A percentile compares a stretch with the other conserved stretches of the same genome.
Evolutionary conservation across 1,140 invertebrate genomes (phyloP).

Genomic region (Calephelis virginiensis): DNA sequence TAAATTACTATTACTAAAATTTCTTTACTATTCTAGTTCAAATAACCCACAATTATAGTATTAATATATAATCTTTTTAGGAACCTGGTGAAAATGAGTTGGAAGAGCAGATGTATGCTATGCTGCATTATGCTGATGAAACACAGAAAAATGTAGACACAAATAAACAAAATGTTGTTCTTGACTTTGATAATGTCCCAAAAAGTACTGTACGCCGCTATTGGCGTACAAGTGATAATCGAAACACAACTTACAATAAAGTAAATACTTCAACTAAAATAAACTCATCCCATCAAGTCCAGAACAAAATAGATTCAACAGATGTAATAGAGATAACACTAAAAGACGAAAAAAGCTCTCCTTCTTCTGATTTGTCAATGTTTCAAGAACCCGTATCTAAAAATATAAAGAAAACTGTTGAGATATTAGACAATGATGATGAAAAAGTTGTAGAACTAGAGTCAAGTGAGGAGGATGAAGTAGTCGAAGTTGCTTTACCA

Average conservation of each 20-base stretch:
- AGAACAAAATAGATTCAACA: conserved; percentile 30
- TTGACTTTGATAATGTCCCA: conserved; percentile 41
- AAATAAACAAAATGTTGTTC: conserved; percentile 40
- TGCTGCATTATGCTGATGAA: conserved; percentile 68
- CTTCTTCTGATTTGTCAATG: conserved; percentile 46
- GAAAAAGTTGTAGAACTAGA: conserved; percentile 49
- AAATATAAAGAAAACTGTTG: conserved; percentile 54
- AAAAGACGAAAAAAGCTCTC: conserved; percentile 39
- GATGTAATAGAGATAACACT: conserved; percentile 33
- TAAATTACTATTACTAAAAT: no score
- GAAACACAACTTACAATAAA: conserved; percentile 43
- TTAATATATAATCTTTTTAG: conserved; percentile 44
- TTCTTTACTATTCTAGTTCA: no score
- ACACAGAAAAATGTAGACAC: conserved; percentile 43
- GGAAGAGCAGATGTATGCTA: conserved; percentile 70
- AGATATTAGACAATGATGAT: conserved; percentile 57
- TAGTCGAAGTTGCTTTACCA: conserved; percentile 66
- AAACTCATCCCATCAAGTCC: conserved; percentile 23
- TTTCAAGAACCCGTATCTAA: conserved; percentile 53
- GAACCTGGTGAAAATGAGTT: conserved; percentile 72
- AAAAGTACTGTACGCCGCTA: conserved; percentile 58
- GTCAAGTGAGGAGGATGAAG: conserved; percentile 73
- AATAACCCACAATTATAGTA: no score
- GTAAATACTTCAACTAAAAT: conserved; percentile 40
- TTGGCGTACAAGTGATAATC: conserved; percentile 54